Percentiles rank a stretch among this genome's conserved stretches.
Evolutionary conservation across 2,113 vertebrate species (phyloP).

Genomic region (Meles meles): DNA sequence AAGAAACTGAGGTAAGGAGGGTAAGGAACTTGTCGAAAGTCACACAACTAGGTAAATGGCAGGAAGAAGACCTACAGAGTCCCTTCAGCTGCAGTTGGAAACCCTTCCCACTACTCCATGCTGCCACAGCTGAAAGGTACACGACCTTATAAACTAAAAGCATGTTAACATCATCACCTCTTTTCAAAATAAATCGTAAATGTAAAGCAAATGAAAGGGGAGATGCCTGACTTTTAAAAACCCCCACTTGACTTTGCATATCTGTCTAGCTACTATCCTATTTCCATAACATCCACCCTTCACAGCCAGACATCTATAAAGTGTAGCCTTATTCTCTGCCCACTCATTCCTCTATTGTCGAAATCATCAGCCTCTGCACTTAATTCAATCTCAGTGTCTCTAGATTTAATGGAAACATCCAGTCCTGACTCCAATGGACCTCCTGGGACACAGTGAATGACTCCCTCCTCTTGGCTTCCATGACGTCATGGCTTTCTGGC

Average conservation of each 20-base stretch:
- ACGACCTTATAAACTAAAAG: background rate
- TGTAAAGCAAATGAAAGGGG: background rate
- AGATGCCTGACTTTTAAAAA: background rate
- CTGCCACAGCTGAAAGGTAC: background rate
- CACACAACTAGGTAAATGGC: background rate
- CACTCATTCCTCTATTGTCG: background rate
- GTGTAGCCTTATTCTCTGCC: background rate
- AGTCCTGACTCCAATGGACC: background rate
- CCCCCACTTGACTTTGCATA: background rate
- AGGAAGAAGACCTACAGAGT: background rate
- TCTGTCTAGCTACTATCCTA: background rate
- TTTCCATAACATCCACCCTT: background rate
- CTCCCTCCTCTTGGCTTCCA: background rate
- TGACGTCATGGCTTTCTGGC: no score
- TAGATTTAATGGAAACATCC: fast-evolving
- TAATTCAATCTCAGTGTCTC: background rate
- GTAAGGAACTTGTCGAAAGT: background rate
- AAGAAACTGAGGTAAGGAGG: background rate
- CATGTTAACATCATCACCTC: background rate
- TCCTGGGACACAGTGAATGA: background rate
- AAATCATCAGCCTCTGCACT: background rate
- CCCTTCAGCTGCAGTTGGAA: background rate
- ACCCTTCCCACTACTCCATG: background rate
- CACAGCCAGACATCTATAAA: background rate
- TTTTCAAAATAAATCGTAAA: background rate